phyloP scores from a whole-genome alignment of 2,797 vertebrate species.

The Harpagifer antarcticus region DNA sequence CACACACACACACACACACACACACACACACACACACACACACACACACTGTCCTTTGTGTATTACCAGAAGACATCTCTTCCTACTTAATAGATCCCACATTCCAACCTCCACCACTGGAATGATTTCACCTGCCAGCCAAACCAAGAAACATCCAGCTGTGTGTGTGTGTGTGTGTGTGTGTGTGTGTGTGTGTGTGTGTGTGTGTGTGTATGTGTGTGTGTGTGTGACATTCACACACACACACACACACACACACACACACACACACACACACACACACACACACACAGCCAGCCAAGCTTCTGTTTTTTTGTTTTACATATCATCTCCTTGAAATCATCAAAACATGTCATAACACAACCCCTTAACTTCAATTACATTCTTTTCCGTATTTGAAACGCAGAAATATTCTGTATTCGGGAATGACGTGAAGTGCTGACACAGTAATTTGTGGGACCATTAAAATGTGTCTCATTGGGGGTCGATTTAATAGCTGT shows the following conservation, averaged over 20 bases:
- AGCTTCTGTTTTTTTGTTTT: constrained; percentile 3
- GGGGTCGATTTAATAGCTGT: constrained; percentile 45
- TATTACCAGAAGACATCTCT: constrained; percentile 17
- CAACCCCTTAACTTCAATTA: constrained; percentile 17
- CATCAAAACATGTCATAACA: constrained; percentile 49
- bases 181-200: too few relatives aligned
- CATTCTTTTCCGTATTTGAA: constrained; percentile 10
- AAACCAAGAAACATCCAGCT: constrained; percentile 41
- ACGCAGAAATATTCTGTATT: constrained; percentile 11
- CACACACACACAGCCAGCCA: too few relatives aligned
- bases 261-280: too few relatives aligned
- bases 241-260: too few relatives aligned
- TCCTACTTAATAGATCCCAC: constrained; percentile 30
- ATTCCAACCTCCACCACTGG: constrained; percentile 67
- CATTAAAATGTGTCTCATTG: constrained; percentile 59
- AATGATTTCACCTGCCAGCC: constrained; percentile 66
- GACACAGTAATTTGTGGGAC: constrained; percentile 46
- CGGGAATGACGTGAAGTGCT: constrained; percentile 32
- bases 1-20: constrained; percentile 11
- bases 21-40: constrained; percentile 11
- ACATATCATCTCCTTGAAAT: constrained; percentile 5
- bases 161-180: too few relatives aligned
- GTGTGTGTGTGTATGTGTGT: constrained; percentile 11
- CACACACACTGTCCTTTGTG: neutral
- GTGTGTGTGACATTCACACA: too few relatives aligned